Conservation (phyloP, 1,140 invertebrate genomes). For the Stegodyphus mimosarum region DNA sequence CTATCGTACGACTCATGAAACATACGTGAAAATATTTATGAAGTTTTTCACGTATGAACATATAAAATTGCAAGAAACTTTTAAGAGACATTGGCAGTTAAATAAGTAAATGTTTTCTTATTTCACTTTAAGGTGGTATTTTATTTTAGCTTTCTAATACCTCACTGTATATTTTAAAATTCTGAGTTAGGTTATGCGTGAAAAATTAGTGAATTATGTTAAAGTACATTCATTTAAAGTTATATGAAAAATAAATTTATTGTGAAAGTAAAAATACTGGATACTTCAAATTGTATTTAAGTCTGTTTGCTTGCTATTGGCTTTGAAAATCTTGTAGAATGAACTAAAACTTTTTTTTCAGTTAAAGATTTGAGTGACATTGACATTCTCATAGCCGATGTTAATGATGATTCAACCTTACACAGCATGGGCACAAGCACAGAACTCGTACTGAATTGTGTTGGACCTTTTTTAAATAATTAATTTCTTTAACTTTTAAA, state of each 20-base stretch:
- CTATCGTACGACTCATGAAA: no score
- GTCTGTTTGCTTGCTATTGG: not conserved
- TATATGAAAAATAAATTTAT: no score
- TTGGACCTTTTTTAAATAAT: slow-evolving; percentile 69
- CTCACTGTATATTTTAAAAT: no score
- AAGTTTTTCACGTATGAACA: no score
- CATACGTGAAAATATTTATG: no score
- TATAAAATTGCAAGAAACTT: not conserved
- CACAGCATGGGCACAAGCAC: slow-evolving; percentile 80
- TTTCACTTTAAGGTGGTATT: no score
- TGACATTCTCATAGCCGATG: slow-evolving; percentile 81
- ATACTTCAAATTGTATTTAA: no score
- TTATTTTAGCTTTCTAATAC: no score
- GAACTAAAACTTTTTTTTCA: not conserved
- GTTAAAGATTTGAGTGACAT: slow-evolving; percentile 63
- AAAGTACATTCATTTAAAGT: no score
- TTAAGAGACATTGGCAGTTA: slow-evolving; percentile 5
- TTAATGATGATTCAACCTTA: slow-evolving; percentile 78
- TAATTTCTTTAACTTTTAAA: not conserved
- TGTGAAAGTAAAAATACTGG: no score
- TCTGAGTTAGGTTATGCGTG: no score
- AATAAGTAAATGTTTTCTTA: not conserved
- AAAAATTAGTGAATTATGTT: no score
- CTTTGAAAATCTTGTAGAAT: not conserved
- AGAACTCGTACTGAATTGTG: slow-evolving; percentile 84